Base-by-base conservation (phyloP, 1,140 invertebrate genomes). In the Papilio glaucus region DNA sequence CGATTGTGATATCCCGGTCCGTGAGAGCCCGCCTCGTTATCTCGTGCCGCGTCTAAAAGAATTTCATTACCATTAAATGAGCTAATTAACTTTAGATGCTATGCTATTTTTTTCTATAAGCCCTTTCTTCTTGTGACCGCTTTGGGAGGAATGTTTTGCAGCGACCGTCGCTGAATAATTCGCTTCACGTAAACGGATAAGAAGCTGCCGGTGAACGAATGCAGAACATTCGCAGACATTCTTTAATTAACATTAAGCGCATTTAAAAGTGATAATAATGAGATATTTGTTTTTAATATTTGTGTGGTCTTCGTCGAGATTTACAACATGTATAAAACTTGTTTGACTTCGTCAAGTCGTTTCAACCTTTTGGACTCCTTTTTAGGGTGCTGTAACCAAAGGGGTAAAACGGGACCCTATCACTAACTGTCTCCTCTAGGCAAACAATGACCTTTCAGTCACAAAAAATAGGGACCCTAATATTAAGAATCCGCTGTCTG, bases 21-120 rank as follows among this genome's bases (percentile, higher is more conserved):
- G 61, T 63, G 61, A 63, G 61, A 63, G 61, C 37, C 61, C 18
- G 4, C 29, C 61, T 63, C 61, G 61, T 63, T 63, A 63, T 63
- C 61, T 63, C 29, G 29, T 33, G 29, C 37, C 29, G 6, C 18
- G 7, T 63, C 37, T 63, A 37, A 63, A 63, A 63, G 61, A 63
- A 63, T 63, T 63, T 63, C 61, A 63, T 63, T 63, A 63, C 29
- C 61, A 63, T 63, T 63, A 63, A 39, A 63, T 39, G 61, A 63
- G 61, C 61, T 63, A 63, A 63, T 63, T 39, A 38, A 63, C 33
- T 63, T 39, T 37, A 37, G 15, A n/a, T n/a, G 1, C 24, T 29
- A 13, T 4, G 57, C 13, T 61, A 33, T 33, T 61, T 24, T 33
- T 61, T 61, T 33, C 29, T 61, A 61, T 15, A 24, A 26, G n/a